Base-by-base conservation (phyloP, 1,140 invertebrate genomes). In the Trachelipus rathkii region DNA sequence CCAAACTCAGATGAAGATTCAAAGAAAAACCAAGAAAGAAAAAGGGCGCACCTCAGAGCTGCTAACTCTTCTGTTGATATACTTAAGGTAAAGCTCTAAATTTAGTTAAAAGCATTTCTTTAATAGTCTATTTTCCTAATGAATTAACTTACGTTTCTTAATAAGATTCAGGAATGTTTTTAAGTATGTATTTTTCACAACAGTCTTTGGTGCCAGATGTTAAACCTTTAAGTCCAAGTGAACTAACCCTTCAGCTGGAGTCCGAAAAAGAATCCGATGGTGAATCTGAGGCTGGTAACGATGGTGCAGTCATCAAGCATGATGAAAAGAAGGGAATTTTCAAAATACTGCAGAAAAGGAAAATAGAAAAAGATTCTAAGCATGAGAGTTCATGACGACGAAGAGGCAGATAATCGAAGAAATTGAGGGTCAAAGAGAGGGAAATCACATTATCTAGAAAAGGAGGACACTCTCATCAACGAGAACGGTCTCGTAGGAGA, bases 151-250 rank as follows among this genome's bases (percentile, higher is more conserved):
- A n/a, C 8, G 1, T 19, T 4, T 19, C 1, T 33, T 33, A 33
- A 33, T 33, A 33, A 3, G 33, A 33, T 33, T 33, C 6, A 33
- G 33, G 6, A 33, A 33, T 33, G 6, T 33, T 33, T 33, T 33
- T 33, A 33, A 33, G 33, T 33, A 33, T 33, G 33, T 6, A 33
- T 60, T 60, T 60, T 15, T 60, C 19, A 1, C 50, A 15, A 13
- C 50, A 60, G 50, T 60, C 50, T 19, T 60, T 60, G 50, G 19
- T 60, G 50, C 50, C 50, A 60, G 50, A 60, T 60, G 50, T 60
- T 13, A 60, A 60, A 8, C 50, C 50, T 60, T 60, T 60, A 19
- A 60, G 50, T 60, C 50, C 50, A 60, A 60, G 50, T 19, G 50
- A 60, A 60, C 50, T 60, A 3, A 60, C 50, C 8, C 50, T 60